These are phyloP conservation scores for Pangasius mekongensis DNA, from an alignment of 2,797 vertebrate genomes.

Conservation along the genomic window DNA sequence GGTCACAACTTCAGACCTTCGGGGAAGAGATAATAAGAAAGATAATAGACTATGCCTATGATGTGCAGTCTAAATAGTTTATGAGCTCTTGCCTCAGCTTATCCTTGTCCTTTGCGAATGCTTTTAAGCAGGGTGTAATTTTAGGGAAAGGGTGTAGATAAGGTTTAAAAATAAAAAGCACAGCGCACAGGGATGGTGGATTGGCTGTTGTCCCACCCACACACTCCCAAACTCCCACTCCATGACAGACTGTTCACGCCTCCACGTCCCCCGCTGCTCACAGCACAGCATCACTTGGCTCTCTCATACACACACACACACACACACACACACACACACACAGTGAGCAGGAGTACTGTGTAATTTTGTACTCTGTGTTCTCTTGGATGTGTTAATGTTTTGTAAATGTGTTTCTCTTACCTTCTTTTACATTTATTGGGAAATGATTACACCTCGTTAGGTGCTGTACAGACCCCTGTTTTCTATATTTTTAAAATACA, in stretches of 20 bases:
- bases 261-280: conserved; percentile 43
- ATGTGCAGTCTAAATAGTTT: background rate
- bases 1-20: background rate
- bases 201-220: conserved; percentile 43
- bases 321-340: background rate
- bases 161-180: conserved; percentile 46
- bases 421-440: background rate
- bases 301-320: conserved; percentile 1
- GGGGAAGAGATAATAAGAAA: background rate
- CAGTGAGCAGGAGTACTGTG: background rate
- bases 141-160: background rate
- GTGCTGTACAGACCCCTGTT: background rate
- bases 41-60: background rate
- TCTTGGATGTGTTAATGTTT: conserved; percentile 24
- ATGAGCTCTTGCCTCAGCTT: background rate
- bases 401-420: background rate
- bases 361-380: conserved; percentile 43
- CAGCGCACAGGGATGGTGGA: conserved; percentile 10
- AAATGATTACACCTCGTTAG: background rate
- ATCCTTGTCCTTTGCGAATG: background rate
- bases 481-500: background rate
- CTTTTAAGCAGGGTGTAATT: background rate
- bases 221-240: conserved; percentile 48
- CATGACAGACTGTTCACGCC: conserved; percentile 46
- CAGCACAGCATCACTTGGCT: conserved; percentile 57